Base-by-base conservation (phyloP, 2,113 vertebrate species). In the Brachyistius frenatus region DNA sequence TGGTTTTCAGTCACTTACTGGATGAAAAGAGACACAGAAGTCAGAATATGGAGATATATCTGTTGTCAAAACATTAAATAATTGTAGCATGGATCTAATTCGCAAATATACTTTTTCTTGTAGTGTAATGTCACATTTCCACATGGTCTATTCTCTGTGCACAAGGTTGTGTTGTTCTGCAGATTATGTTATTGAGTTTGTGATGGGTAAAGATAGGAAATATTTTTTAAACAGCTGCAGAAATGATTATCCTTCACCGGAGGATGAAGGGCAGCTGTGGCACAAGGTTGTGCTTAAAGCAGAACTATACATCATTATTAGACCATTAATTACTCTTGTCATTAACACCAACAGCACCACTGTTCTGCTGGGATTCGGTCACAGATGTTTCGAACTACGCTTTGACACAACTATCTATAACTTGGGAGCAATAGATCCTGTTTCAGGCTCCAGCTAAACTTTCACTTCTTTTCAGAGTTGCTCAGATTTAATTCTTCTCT, bases 231-330 rank as follows among this genome's bases (percentile, higher is more conserved):
- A 86, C 88, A 87, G 86, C 91, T 92, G 89, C 77, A 73, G 62
- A 83, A 87, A 89, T 75, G 60, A 91, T 89, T 92, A 90, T 84
- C 90, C 88, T 94, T 93, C 87, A 89, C 91, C 77, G 68, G 52
- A 74, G 75, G 81, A 91, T 92, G 91, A 91, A 94, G 92, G 93
- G 81, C 88, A 82, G 80, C 73, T 63, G n/a, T 73, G 71, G 74
- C 69, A 71, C 81, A 90, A 89, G 87, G 88, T 86, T 84, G 83
- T 47, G 66, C 73, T 83, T 79, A 77, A 66, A 81, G 81, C 83
- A 80, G 35, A 87, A 83, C 86, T 76, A 88, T 91, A 85, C 85
- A 88, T 93, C 93, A 93, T 88, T 92, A 93, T 93, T 91, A 91
- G 85, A 87, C 67, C 80, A 88, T 93, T 92, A 93, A 92, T 92